phyloP scores from a whole-genome alignment of 2,888 invertebrate species.

The Hedya salicella region DNA sequence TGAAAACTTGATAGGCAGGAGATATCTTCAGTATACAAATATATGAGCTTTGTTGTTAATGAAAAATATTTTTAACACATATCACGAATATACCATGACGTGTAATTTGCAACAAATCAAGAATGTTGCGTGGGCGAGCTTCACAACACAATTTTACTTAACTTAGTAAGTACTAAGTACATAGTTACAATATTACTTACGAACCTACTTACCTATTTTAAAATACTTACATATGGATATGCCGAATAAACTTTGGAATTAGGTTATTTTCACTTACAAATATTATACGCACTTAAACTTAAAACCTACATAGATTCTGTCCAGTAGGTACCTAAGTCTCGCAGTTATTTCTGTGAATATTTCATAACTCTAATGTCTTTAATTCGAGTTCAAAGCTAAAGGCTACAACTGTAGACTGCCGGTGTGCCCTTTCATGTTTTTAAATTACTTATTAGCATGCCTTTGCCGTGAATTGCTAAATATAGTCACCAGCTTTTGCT shows the following conservation, averaged over 20 bases:
- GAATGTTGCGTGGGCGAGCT: background rate
- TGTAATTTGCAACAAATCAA: background rate
- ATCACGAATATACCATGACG: too few relatives aligned
- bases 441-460: slow-evolving; percentile 3
- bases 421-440: background rate
- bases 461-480: background rate
- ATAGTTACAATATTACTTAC: too few relatives aligned
- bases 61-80: too few relatives aligned
- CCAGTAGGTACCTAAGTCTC: background rate
- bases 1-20: background rate
- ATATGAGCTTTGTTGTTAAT: too few relatives aligned
- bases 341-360: background rate
- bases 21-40: too few relatives aligned
- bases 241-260: too few relatives aligned
- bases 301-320: background rate
- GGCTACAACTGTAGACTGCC: background rate
- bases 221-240: too few relatives aligned
- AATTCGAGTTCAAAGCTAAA: background rate
- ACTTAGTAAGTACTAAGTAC: background rate
- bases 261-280: too few relatives aligned
- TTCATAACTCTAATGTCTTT: background rate
- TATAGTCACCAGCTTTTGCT: background rate
- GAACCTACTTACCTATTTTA: too few relatives aligned
- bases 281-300: background rate
- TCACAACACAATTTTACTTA: background rate